Percentiles rank a stretch among this genome's conserved stretches.
Evolutionary conservation across 64 coral and sea anemone species (phyloP).

Genomic region (Pachyseris speciosa): DNA sequence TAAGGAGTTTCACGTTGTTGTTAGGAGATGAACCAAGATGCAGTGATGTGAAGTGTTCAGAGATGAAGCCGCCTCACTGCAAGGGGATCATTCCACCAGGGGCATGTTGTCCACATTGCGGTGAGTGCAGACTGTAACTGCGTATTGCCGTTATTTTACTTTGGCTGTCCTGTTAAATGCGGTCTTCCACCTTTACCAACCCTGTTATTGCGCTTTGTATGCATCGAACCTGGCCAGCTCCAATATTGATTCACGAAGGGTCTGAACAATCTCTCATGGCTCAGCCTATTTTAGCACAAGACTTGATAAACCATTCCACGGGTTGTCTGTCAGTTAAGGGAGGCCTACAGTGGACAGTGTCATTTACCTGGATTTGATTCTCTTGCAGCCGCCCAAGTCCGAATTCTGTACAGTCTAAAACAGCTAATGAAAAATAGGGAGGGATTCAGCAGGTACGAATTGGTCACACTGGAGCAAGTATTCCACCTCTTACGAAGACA

Average conservation of each 20-base stretch:
- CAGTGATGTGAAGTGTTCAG: conserved; percentile 78
- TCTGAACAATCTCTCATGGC: too few relatives aligned
- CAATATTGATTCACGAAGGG: too few relatives aligned
- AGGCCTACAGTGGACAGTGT: too few relatives aligned
- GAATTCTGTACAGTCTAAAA: conserved; percentile 82
- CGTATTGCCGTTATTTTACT: too few relatives aligned
- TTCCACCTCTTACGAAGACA: conserved; percentile 71
- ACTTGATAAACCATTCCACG: too few relatives aligned
- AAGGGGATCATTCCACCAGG: conserved; percentile 88
- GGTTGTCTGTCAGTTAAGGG: too few relatives aligned
- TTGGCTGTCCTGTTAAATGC: too few relatives aligned
- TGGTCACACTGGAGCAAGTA: conserved; percentile 76
- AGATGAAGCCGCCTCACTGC: conserved; percentile 67
- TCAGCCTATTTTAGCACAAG: too few relatives aligned
- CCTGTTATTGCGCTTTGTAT: too few relatives aligned
- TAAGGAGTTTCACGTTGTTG: neutral
- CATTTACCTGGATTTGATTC: neutral
- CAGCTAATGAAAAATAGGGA: conserved; percentile 84
- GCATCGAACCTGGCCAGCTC: too few relatives aligned
- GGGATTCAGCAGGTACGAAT: conserved; percentile 59
- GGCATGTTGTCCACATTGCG: conserved; percentile 91
- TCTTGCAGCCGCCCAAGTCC: conserved; percentile 77
- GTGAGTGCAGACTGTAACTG: conserved; percentile 59
- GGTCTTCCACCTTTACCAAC: too few relatives aligned
- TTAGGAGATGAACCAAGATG: conserved; percentile 51